These are phyloP conservation scores for Ammodytes dubius DNA, from an alignment of 2,113 vertebrate genomes.

Conservation along the genomic window DNA sequence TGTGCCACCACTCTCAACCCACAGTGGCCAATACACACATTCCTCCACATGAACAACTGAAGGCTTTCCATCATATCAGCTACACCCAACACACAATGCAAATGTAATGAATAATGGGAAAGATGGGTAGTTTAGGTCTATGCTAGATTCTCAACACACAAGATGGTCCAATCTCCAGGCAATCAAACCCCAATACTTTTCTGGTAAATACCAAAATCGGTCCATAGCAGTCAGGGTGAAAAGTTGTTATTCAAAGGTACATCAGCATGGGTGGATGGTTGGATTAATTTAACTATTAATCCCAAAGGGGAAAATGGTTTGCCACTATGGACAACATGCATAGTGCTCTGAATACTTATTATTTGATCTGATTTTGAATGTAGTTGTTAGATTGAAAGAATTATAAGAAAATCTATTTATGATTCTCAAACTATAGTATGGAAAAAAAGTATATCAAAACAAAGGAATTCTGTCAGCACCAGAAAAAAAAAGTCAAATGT, in stretches of 20 bases:
- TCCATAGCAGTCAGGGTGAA: not conserved
- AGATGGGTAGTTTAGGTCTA: not conserved
- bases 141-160: not conserved
- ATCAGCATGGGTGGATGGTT: too few relatives aligned
- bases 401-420: not conserved
- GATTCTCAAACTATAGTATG: not conserved
- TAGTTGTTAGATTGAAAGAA: not conserved
- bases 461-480: not conserved
- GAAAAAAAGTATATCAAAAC: not conserved
- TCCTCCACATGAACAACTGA: conserved; percentile 34
- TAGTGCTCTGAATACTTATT: too few relatives aligned
- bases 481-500: not conserved
- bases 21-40: conserved; percentile 15
- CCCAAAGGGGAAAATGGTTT: too few relatives aligned
- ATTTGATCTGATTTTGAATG: too few relatives aligned
- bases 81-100: not conserved
- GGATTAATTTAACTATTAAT: too few relatives aligned
- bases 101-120: not conserved
- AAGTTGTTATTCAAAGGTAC: too few relatives aligned
- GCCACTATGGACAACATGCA: too few relatives aligned
- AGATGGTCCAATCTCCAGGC: not conserved
- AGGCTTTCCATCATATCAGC: not conserved
- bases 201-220: not conserved
- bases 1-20: conserved; percentile 26
- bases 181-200: not conserved